Evolutionary conservation across 2,113 vertebrate genomes (phyloP), one percentile per base, ranked within the genome.

Genomic region (Chelonoidis abingdonii): DNA sequence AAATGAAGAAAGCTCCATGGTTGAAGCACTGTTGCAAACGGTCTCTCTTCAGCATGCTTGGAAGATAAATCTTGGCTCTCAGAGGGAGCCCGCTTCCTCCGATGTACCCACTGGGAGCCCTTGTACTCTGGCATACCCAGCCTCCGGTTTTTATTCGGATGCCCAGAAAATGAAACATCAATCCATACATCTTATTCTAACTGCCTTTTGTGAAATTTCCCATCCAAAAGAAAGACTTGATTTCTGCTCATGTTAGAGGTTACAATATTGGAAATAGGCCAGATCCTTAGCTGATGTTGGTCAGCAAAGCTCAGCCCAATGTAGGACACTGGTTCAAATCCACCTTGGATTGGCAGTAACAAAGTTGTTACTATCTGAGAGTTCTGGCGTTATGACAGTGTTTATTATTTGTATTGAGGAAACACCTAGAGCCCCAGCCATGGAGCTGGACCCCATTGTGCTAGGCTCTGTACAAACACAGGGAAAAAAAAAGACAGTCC

Each of bases 1-100:
- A 95, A 95, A 95, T 95, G 92, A 97, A 95, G 97, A 97, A 97
- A 96, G 91, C 69, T 91, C 88, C 76, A 81, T 93, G 75, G 25
- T 44, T 78, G 38, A 78, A 47, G 96, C 47, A 83, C 93, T 95
- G 94, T 95, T 97, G 96, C 95, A 95, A 91, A 91, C 92, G 85
- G 96, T 94, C 95, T 95, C 96, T 95, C 95, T 88, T 92, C 91
- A 90, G 95, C 84, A 92, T 95, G 88, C 91, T 59, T 56, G 69
- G 80, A 93, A 95, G 84, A 95, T 90, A 75, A 89, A 89, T 86
- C 89, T 91, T 83, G 92, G 92, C 80, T 95, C 92, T 89, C 80
- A 90, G 65, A 38, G 19, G n/a, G 65, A 72, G n/a, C n/a, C 35
- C 4, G 65, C 35, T 38, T 72, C 22, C 17, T 72, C n/a, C 10